Evolutionary conservation across 2,113 vertebrate species (phyloP).

Genomic region (Bucco capensis): DNA sequence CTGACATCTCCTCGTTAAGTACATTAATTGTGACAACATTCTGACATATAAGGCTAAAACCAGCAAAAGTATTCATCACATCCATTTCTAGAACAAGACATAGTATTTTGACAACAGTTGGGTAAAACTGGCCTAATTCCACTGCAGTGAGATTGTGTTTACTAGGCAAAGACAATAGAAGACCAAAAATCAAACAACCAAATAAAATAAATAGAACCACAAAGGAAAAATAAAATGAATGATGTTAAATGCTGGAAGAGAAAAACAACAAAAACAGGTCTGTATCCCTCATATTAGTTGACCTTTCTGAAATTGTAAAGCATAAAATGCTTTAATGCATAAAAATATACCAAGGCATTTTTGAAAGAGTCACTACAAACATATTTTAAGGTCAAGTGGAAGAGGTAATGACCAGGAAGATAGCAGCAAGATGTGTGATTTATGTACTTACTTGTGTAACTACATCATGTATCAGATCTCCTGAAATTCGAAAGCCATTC

Average conservation of each 20-base stretch:
- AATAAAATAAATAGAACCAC: background rate
- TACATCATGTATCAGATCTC: too few relatives aligned
- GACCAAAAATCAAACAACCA: background rate
- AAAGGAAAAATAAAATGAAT: background rate
- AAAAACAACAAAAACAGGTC: too few relatives aligned
- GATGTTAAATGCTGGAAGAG: background rate
- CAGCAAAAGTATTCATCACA: background rate
- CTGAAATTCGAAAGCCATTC: too few relatives aligned
- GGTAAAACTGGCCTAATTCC: background rate
- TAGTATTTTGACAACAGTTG: background rate
- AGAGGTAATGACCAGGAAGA: too few relatives aligned
- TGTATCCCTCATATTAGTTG: too few relatives aligned
- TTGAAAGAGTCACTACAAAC: too few relatives aligned
- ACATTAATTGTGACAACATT: background rate
- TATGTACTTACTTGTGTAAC: too few relatives aligned
- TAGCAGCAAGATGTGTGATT: too few relatives aligned
- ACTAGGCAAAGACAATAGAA: background rate
- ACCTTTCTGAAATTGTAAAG: too few relatives aligned
- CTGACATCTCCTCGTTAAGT: background rate
- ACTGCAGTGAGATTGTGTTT: background rate
- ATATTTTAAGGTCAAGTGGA: too few relatives aligned
- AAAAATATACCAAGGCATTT: too few relatives aligned
- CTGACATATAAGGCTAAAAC: background rate
- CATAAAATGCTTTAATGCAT: too few relatives aligned
- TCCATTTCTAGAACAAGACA: background rate